Evolutionary conservation across 1,140 invertebrate genomes (phyloP), one percentile per base, ranked within the genome.

Genomic region (Trichonephila clavipes): DNA sequence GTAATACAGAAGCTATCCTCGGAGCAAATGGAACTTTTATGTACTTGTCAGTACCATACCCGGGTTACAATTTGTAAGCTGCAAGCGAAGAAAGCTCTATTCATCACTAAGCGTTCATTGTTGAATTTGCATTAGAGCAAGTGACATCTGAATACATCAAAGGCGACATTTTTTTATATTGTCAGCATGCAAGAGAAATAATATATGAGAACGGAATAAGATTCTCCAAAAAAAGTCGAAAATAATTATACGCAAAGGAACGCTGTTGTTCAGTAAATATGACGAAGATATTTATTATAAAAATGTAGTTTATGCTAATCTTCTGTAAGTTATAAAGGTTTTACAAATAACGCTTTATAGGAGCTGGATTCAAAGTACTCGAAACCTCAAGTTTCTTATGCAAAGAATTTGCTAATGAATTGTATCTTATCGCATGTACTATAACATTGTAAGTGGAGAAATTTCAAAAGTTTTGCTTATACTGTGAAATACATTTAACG

Each of bases 1-100:
- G 28, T 87, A 87, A 87, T 62, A 62, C 8, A 19, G 28, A 87
- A 64, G 24, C 58, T 21, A 24, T 83, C 81, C 19, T 34, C n/a
- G n/a, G 16, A 28, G 19, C 59, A 62, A 87, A 87, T 87, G 85
- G 85, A 87, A 87, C 85, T 87, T 87, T 64, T 62, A 59, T 87
- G 24, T 64, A 62, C 59, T 62, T 62, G 85, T 87, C 85, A 64
- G 61, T 19, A 62, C 24, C 18, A 1, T 62, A n/a, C 51, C 40
- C 44, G 82, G 82, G 82, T 58, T 21, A n/a, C n/a, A 34, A 34
- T 28, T 59, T 58, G 28, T 64, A 28, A 58, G 44, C 21, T n/a
- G n/a, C 40, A 51, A 58, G 18, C 19, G 81, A 8, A 58, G 51
- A 12, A 44, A 18, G 81, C 18, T 51, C 81, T 51, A 83, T 83